Evolutionary conservation across 2,888 invertebrate species (phyloP).

Genomic region (Phengaris alcon): DNA sequence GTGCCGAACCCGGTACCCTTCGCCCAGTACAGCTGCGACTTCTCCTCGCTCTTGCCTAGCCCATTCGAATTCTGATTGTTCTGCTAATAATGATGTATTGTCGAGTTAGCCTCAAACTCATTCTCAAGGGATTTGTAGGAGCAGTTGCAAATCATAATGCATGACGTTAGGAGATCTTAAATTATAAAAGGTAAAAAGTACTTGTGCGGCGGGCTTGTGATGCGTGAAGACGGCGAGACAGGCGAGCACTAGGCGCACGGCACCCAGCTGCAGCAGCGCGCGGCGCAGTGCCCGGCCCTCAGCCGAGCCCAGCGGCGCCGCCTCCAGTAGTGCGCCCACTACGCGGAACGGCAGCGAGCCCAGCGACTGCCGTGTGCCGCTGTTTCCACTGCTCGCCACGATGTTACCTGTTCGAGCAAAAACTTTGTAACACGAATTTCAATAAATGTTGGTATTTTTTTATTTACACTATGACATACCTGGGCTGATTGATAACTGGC

Average conservation of each 20-base stretch:
- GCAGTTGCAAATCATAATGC: too few relatives aligned
- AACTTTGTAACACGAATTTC: neutral
- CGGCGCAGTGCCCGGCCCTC: constrained; percentile 86
- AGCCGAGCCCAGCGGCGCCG: constrained; percentile 86
- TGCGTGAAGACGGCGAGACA: constrained; percentile 94
- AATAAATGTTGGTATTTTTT: neutral
- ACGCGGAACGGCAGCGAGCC: constrained; percentile 88
- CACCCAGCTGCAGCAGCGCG: constrained; percentile 90
- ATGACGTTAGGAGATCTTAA: neutral
- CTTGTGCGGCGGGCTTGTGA: constrained; percentile 78
- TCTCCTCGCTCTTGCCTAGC: constrained; percentile 81
- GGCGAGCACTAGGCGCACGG: constrained; percentile 90
- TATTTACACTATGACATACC: too few relatives aligned
- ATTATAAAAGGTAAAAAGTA: neutral
- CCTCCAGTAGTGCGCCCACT: constrained; percentile 86
- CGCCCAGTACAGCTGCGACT: constrained; percentile 93
- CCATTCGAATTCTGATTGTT: constrained; percentile 73
- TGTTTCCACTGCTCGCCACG: constrained; percentile 51
- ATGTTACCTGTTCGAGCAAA: constrained; percentile 54
- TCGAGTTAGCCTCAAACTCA: too few relatives aligned
- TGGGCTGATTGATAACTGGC: too few relatives aligned
- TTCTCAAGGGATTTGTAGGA: too few relatives aligned
- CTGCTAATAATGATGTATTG: constrained; percentile 42
- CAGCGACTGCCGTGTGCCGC: constrained; percentile 53
- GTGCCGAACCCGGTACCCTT: constrained; percentile 98